A percentile compares a stretch with the other conserved stretches of the same genome.
phyloP scores from a whole-genome alignment of 1,140 invertebrate species.

The Zaprionus capensis region DNA sequence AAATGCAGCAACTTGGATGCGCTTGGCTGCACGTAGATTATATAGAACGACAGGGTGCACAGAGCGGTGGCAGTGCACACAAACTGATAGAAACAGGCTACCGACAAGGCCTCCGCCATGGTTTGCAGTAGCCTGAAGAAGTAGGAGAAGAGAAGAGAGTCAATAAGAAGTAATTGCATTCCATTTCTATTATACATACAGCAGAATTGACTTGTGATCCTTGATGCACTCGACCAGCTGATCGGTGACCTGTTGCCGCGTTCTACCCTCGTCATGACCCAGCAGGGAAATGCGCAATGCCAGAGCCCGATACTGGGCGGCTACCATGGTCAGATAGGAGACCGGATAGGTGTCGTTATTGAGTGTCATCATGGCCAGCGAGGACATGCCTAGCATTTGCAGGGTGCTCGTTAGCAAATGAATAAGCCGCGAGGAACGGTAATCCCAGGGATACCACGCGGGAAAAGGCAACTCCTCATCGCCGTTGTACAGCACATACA shows the following conservation, averaged over 20 bases:
- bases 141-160: not conserved
- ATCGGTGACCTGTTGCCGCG: not conserved
- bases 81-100: constrained; percentile 62
- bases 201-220: constrained; percentile 62
- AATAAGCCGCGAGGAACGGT: not conserved
- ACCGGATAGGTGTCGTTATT: constrained; percentile 58
- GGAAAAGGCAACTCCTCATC: constrained; percentile 28
- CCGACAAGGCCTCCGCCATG: constrained; percentile 45
- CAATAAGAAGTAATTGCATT: not conserved
- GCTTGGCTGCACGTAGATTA: constrained; percentile 40
- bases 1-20: constrained; percentile 29
- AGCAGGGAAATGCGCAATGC: constrained; percentile 46
- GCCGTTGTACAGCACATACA: not conserved
- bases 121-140: not conserved
- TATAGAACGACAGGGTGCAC: constrained; percentile 54
- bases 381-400: constrained; percentile 1
- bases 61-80: constrained; percentile 47
- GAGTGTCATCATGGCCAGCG: constrained; percentile 8
- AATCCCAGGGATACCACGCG: constrained; percentile 70
- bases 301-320: constrained; percentile 64
- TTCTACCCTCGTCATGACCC: not conserved
- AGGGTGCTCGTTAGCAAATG: constrained; percentile 27
- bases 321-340: constrained; percentile 61
- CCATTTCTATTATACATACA: constrained; percentile 19
- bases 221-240: constrained; percentile 50